Base-by-base conservation (phyloP, 2,113 vertebrate genomes). In the Mirza zaza region DNA sequence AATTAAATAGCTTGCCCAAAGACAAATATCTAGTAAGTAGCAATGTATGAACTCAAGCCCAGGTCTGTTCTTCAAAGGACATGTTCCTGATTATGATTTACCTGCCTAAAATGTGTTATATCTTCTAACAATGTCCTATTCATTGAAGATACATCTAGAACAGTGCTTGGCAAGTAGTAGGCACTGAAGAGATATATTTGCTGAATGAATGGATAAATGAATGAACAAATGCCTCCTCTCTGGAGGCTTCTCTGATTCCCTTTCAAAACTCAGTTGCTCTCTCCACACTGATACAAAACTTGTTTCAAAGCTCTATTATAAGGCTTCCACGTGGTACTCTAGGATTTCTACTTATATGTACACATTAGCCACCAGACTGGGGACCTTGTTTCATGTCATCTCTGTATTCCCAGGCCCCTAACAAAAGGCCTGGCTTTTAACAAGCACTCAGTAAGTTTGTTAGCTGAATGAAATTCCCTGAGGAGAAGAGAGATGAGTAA, bases 381-480 rank as follows among this genome's bases (percentile, higher is more conserved):
- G 80, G 90, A 94, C 13, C 36, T 75, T 95, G 76, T 86, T 91
- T 86, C 45, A 75, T n/a, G 80, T 87, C 76, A 84, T 32, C 71
- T 92, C 87, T 79, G 32, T 79, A 91, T 94, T 94, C 67, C 87
- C 77, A 92, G 76, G 6, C 29, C 52, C 77, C 36, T 87, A 89
- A 82, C 59, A 97, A 95, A 97, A 94, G 81, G 27, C 82, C 55
- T 93, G 59, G 50, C 68, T 94, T 97, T 97, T 93, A 97, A 95
- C 55, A 93, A 94, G 77, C 67, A 59, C 27, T 82, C 77, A 29
- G 25, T 82, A 94, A 95, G 59, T 96, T 94, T 95, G 85, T 91
- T 97, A 97, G 96, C 68, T 96, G 79, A 97, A 97, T 91, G 73
- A 97, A 97, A 94, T 91, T 97, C 96, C 93, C 91, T 84, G 15